These are phyloP conservation scores for Habrosyne pyritoides DNA, from an alignment of 2,888 invertebrate species.

Conservation along the genomic window DNA sequence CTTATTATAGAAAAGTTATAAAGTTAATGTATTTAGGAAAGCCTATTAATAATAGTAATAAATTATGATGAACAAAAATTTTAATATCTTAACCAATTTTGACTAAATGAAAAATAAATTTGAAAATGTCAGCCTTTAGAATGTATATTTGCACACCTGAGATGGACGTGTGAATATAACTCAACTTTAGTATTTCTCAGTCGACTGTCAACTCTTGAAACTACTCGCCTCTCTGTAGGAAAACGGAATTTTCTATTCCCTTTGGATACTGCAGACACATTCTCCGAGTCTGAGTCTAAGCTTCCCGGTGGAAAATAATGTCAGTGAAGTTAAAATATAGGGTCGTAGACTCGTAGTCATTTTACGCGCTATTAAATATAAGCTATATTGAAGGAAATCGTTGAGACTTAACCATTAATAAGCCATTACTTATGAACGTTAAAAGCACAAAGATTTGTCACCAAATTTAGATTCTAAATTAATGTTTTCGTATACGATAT, in stretches of 20 bases:
- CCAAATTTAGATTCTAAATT: too few relatives aligned
- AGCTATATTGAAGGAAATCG: neutral
- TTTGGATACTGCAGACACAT: slow-evolving; percentile 4
- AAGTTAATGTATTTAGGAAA: too few relatives aligned
- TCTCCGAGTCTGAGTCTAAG: neutral
- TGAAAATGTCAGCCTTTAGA: too few relatives aligned
- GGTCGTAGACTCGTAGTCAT: neutral
- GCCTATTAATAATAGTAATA: too few relatives aligned
- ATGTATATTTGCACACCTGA: neutral
- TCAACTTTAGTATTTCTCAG: neutral
- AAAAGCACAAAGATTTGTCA: too few relatives aligned
- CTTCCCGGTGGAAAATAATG: neutral
- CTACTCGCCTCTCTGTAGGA: neutral
- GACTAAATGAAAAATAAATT: too few relatives aligned
- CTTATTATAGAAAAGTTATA: too few relatives aligned
- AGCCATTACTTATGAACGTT: neutral
- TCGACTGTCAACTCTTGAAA: neutral
- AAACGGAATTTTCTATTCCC: slow-evolving; percentile 3
- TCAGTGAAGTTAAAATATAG: neutral
- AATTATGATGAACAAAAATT: too few relatives aligned
- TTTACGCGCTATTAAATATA: neutral
- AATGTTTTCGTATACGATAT: too few relatives aligned
- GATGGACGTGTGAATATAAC: neutral
- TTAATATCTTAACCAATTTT: too few relatives aligned
- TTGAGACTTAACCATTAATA: neutral